Evolutionary conservation across 2,797 vertebrate species (phyloP).

Genomic region (Macropus fuliginosus): DNA sequence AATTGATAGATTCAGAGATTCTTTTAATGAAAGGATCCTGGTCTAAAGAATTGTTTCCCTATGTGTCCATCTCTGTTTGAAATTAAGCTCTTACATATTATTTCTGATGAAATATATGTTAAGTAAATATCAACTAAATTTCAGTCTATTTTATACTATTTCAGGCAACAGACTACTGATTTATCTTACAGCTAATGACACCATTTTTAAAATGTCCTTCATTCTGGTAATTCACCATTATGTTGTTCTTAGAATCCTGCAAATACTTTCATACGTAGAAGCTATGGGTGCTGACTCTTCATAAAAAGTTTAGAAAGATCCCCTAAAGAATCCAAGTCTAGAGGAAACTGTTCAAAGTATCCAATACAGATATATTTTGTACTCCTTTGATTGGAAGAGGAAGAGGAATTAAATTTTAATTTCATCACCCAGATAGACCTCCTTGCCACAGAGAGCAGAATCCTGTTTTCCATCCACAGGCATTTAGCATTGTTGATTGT

Average conservation of each 20-base stretch:
- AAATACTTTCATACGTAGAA: neutral
- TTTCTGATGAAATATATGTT: slow-evolving; percentile 15
- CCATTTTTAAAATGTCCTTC: slow-evolving; percentile 1
- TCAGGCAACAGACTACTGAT: neutral
- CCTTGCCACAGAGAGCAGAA: slow-evolving; percentile 1
- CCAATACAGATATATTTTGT: slow-evolving; percentile 1
- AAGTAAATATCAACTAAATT: slow-evolving; percentile 10
- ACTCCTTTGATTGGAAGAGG: neutral
- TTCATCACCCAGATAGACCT: slow-evolving; percentile 16
- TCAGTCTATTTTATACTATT: neutral
- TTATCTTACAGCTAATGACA: neutral
- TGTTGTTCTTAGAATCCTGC: slow-evolving; percentile 10
- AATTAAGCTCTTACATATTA: neutral
- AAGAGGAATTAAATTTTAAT: slow-evolving; percentile 28
- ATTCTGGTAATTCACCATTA: neutral
- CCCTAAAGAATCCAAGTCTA: slow-evolving; percentile 27
- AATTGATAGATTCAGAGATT: neutral
- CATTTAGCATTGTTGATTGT: neutral
- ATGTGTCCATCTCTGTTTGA: neutral
- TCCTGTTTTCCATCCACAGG: slow-evolving; percentile 25
- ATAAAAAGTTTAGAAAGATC: slow-evolving; percentile 39
- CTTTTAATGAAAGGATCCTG: neutral
- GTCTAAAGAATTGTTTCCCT: slow-evolving; percentile 6
- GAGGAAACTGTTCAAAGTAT: slow-evolving; percentile 1
- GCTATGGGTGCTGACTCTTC: neutral